These are phyloP conservation scores for Vombatus ursinus DNA, from an alignment of 2,113 vertebrate genomes.

Conservation along the genomic window DNA sequence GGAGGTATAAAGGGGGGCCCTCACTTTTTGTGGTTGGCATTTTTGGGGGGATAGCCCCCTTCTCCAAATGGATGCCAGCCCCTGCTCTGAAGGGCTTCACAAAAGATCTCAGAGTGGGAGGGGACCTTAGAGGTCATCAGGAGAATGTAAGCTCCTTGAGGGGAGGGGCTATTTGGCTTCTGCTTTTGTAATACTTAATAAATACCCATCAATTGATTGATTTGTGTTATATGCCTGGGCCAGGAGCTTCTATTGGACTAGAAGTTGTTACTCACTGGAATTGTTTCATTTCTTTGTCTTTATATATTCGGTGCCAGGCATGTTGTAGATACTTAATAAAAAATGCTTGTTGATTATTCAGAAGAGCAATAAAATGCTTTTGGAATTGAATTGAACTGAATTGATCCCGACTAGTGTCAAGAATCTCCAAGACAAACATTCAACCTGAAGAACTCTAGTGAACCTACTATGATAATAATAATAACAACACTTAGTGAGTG, in stretches of 20 bases:
- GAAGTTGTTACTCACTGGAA: not conserved
- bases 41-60: not conserved
- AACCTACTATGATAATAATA: too few relatives aligned
- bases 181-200: not conserved
- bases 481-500: not conserved
- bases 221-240: not conserved
- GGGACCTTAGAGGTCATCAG: not conserved
- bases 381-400: not conserved
- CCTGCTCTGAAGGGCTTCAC: not conserved
- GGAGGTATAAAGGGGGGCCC: not conserved
- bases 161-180: not conserved
- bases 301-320: not conserved
- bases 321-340: not conserved
- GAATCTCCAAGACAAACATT: not conserved
- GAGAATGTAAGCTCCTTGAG: not conserved
- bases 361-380: not conserved
- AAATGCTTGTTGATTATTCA: not conserved
- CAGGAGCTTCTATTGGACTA: not conserved
- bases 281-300: not conserved
- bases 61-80: too few relatives aligned
- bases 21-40: not conserved
- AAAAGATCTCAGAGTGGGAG: not conserved
- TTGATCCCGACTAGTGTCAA: not conserved
- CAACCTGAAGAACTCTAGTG: not conserved
- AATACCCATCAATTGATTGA: not conserved